These are phyloP conservation scores for Nudaria mundana DNA, from an alignment of 2,888 invertebrate species.

Conservation along the genomic window DNA sequence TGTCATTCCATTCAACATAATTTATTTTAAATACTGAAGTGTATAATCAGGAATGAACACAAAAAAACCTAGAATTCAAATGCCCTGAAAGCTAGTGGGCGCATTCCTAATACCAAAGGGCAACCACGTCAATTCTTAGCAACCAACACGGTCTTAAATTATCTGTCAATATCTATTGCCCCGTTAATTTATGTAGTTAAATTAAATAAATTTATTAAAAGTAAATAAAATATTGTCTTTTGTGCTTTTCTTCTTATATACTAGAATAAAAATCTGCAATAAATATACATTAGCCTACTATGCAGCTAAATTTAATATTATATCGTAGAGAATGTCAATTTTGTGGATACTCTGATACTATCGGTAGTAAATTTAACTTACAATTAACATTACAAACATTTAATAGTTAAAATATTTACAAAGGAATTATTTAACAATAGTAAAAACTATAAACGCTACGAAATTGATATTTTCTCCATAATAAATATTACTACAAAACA, in stretches of 20 bases:
- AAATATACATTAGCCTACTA: conserved; percentile 66
- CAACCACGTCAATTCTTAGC: neutral
- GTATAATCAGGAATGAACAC: no score
- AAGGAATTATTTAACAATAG: conserved; percentile 66
- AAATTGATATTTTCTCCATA: conserved; percentile 67
- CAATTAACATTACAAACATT: conserved; percentile 53
- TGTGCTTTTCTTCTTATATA: conserved; percentile 63
- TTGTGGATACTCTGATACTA: conserved; percentile 41
- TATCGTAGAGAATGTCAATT: conserved; percentile 43
- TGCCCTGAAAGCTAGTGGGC: neutral
- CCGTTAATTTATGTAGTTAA: conserved; percentile 41
- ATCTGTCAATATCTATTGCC: conserved; percentile 47
- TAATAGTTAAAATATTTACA: conserved; percentile 71
- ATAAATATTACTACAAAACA: conserved; percentile 74
- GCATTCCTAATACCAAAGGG: no score
- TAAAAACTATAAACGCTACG: conserved; percentile 72
- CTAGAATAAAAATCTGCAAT: conserved; percentile 65
- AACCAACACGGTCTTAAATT: conserved; percentile 17
- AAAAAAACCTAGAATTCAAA: no score
- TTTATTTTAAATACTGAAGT: no score
- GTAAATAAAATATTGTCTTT: conserved; percentile 73
- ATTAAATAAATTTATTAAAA: conserved; percentile 61
- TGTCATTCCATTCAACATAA: no score
- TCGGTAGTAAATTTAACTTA: conserved; percentile 38
- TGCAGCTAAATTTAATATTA: conserved; percentile 48